Evolutionary conservation across 2,888 invertebrate species (phyloP), one percentile per base, ranked within the genome.

Genomic region (Doris montereyensis): DNA sequence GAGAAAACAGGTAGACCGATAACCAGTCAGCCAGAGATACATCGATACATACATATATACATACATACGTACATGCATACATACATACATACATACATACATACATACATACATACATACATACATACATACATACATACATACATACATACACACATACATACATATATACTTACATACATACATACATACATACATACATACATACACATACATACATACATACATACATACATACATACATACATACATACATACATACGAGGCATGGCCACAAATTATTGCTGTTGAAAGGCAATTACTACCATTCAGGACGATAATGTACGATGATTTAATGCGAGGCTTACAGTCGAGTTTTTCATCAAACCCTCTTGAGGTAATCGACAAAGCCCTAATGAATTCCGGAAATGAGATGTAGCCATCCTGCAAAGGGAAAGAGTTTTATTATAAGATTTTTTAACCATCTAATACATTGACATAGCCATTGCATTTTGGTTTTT

Each of bases 341-440:
- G n/a, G 88, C 91, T 89, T 93, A 99, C 99, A 99, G 91, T 98
- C 97, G 88, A 99, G 94, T 93, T 99, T 99, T 92, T 99, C 99
- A 91, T 99, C 99, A 88, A 99, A 98, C 85, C 99, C 99, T 91
- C 99, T 94, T 91, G 98, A 98, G 94, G 99, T 99, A 90, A 99
- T 97, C 87, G 98, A 98, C 84, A 99, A 93, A 82, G 99, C 99
- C 92, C 97, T 94, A 91, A 99, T 99, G 93, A 99, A 99, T 93
- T 99, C 99, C 92, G 98, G 97, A 92, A 99, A 99, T 92, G 98
- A 98, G 92, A 99, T 99, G 89, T 97, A 97, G 84, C 99, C 99
- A 92, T 99, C 98, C 98, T 99, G 94, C 60, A 91, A 86, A 72
- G n/a, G 4, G 70, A 2, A 62, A 34, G 5, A 32, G 26, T n/a